Percentiles rank a stretch among this genome's conserved stretches.
Conservation (phyloP, 2,888 invertebrate species). For the Troglohyphantes excavatus region DNA sequence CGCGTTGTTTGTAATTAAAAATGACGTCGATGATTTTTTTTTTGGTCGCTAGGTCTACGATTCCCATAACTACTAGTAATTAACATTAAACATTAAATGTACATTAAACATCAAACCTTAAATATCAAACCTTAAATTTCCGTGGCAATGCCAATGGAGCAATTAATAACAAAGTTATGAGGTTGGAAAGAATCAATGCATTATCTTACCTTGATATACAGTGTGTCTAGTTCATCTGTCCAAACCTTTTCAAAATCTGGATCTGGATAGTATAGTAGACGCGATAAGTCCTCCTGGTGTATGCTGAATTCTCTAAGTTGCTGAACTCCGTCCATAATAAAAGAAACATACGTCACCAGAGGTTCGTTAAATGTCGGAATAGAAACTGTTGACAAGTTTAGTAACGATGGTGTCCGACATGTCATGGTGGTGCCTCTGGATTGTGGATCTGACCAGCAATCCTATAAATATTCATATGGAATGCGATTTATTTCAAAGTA, state of each 20-base stretch:
- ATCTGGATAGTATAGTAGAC: background rate
- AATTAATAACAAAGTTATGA: too few relatives aligned
- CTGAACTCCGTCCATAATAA: background rate
- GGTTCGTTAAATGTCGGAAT: background rate
- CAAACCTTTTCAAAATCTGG: background rate
- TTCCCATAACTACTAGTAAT: too few relatives aligned
- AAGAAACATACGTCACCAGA: background rate
- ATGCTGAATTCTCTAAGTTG: background rate
- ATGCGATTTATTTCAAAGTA: too few relatives aligned
- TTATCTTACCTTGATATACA: background rate
- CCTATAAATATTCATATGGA: too few relatives aligned
- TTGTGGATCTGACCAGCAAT: background rate
- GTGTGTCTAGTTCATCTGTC: background rate
- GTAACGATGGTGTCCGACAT: background rate
- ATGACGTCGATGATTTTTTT: too few relatives aligned
- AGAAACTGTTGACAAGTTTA: background rate
- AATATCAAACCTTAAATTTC: too few relatives aligned
- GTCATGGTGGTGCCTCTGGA: background rate
- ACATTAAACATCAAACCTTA: too few relatives aligned
- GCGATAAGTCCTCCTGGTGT: background rate
- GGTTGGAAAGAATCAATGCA: too few relatives aligned
- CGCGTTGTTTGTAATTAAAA: too few relatives aligned
- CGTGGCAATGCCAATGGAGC: too few relatives aligned
- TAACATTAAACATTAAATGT: too few relatives aligned
- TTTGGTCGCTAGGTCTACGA: too few relatives aligned